Conservation (phyloP, 2,113 vertebrate genomes). For the Chamaetylas fuelleborni region DNA sequence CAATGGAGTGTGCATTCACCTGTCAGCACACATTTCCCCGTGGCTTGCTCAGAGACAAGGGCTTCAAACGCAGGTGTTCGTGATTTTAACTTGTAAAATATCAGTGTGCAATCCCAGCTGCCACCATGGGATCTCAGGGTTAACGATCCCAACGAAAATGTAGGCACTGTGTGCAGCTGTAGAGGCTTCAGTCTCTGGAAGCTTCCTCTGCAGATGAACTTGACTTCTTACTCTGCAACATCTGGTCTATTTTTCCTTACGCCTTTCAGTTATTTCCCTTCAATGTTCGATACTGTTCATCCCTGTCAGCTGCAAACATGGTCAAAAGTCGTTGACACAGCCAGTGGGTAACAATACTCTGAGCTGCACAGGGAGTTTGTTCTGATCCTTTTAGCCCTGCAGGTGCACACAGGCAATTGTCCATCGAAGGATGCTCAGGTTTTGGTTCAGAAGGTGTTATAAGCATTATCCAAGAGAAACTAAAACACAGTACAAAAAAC, state of each 20-base stretch:
- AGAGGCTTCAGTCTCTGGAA: not conserved
- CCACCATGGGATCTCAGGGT: not conserved
- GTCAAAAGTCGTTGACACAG: not conserved
- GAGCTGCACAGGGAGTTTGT: not conserved
- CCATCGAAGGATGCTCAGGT: not conserved
- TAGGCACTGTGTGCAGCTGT: not conserved
- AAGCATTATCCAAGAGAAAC: not conserved
- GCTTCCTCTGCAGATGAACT: not conserved
- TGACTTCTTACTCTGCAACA: not conserved
- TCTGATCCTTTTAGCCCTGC: not conserved
- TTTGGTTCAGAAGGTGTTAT: not conserved
- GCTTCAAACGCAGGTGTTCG: not conserved
- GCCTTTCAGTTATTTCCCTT: not conserved
- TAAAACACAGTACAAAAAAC: not conserved
- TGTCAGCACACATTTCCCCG: not conserved
- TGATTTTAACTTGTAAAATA: not conserved
- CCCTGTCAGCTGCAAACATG: not conserved
- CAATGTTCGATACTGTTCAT: not conserved
- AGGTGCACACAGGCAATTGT: too few relatives aligned
- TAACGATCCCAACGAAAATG: fast-evolving
- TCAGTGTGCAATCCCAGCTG: not conserved
- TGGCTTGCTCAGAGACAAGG: not conserved
- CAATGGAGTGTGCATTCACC: not conserved
- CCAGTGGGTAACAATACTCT: not conserved
- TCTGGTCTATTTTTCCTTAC: not conserved